phyloP scores from a whole-genome alignment of 2,113 vertebrate genomes.

The Catharus bicknelli region DNA sequence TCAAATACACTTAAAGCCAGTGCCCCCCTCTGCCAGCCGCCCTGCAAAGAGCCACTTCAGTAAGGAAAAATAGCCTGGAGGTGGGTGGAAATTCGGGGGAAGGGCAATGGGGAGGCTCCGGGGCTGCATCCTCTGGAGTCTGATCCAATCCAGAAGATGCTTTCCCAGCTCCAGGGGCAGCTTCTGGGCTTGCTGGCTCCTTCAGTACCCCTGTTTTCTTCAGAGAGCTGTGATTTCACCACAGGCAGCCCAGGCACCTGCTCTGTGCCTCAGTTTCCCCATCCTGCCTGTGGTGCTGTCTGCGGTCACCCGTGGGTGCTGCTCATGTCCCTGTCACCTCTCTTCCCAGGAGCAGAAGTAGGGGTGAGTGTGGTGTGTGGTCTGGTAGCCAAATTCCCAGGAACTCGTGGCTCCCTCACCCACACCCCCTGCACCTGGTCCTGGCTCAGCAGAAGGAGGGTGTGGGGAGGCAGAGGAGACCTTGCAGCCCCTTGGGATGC shows the following conservation, averaged over 20 bases:
- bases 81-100: neutral
- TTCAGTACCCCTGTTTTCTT: fast-evolving
- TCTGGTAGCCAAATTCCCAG: neutral
- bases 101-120: fast-evolving
- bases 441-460: fast-evolving
- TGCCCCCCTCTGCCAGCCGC: slow-evolving; percentile 28
- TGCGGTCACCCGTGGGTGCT: neutral
- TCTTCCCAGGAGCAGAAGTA: slow-evolving; percentile 14
- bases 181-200: neutral
- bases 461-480: neutral
- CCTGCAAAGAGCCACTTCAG: slow-evolving; percentile 47
- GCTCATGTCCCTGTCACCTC: fast-evolving
- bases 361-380: fast-evolving
- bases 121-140: neutral
- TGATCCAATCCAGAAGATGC: neutral
- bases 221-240: neutral
- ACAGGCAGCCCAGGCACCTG: fast-evolving
- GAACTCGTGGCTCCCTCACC: neutral
- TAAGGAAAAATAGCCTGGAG: slow-evolving; percentile 37
- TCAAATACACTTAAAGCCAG: slow-evolving; percentile 64
- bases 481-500: neutral
- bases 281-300: neutral
- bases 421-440: fast-evolving
- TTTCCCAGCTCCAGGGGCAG: neutral
- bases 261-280: neutral